Conservation (phyloP, 2,888 invertebrate species). For the Eilema sororculum region DNA sequence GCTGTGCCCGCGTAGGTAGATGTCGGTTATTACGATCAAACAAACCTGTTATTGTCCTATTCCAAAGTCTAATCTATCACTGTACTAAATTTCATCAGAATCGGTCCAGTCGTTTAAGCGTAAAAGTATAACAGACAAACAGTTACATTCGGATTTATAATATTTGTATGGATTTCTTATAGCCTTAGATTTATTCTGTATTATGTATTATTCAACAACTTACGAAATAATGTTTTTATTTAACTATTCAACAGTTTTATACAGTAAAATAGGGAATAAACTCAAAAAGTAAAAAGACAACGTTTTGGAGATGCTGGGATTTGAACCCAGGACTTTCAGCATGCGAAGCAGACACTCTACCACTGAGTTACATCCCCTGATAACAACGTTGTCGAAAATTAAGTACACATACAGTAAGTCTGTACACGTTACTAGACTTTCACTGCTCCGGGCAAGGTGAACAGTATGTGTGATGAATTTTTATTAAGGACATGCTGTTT, state of each 20-base stretch:
- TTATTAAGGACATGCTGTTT: background rate
- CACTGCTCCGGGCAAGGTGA: background rate
- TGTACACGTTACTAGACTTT: background rate
- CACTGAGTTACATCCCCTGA: constrained; percentile 85
- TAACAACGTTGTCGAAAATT: background rate
- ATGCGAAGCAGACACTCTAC: constrained; percentile 89
- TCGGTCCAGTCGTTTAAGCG: no score
- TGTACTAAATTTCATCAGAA: background rate
- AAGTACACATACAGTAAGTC: background rate
- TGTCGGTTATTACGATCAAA: no score
- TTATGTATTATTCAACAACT: no score
- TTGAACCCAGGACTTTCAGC: constrained; percentile 90
- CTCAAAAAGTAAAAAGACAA: constrained; percentile 13
- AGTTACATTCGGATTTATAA: no score
- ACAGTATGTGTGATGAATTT: background rate
- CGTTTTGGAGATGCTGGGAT: constrained; percentile 87
- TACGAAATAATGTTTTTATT: no score
- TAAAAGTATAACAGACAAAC: no score
- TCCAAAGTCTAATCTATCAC: no score
- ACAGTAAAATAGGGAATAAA: background rate
- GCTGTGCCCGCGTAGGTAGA: no score
- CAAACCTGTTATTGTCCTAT: no score
- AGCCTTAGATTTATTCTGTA: no score
- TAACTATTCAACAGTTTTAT: no score
- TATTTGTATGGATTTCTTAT: no score